phyloP scores from a whole-genome alignment of 2,797 vertebrate genomes.

The Rhabdomys pumilio region DNA sequence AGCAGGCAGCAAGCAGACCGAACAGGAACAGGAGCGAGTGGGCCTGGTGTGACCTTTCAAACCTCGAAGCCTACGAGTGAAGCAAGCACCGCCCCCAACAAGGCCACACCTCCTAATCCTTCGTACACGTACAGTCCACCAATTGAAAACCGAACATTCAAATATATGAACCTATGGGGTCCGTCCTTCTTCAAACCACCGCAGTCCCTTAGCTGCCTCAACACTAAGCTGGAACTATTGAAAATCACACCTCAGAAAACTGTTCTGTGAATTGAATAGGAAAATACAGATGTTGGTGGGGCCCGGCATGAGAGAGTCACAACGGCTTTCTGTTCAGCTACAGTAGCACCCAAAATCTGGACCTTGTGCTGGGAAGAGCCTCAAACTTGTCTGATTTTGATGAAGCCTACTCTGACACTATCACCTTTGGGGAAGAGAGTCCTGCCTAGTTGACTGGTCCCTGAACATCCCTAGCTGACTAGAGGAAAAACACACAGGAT shows the following conservation, averaged over 20 bases:
- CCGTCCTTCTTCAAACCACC: background rate
- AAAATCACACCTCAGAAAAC: background rate
- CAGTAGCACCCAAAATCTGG: background rate
- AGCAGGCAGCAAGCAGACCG: background rate
- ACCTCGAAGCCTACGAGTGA: background rate
- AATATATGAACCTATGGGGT: background rate
- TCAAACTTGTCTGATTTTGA: background rate
- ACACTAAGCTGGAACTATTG: background rate
- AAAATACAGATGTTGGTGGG: background rate
- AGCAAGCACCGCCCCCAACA: too few relatives aligned
- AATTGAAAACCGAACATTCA: background rate
- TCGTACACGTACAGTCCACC: background rate
- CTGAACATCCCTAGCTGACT: background rate
- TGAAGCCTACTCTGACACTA: background rate
- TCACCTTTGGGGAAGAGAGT: background rate
- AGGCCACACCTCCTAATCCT: background rate
- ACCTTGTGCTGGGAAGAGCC: background rate
- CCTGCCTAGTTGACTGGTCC: background rate
- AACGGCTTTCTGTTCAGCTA: background rate
- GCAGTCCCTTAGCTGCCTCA: conserved; percentile 13
- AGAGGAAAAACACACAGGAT: background rate
- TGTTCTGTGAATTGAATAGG: background rate
- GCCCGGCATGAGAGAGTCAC: background rate
- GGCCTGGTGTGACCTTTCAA: background rate
- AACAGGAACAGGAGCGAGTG: background rate